These are phyloP conservation scores for Trichogramma evanescens DNA, from an alignment of 2,888 invertebrate genomes.

Conservation along the genomic window DNA sequence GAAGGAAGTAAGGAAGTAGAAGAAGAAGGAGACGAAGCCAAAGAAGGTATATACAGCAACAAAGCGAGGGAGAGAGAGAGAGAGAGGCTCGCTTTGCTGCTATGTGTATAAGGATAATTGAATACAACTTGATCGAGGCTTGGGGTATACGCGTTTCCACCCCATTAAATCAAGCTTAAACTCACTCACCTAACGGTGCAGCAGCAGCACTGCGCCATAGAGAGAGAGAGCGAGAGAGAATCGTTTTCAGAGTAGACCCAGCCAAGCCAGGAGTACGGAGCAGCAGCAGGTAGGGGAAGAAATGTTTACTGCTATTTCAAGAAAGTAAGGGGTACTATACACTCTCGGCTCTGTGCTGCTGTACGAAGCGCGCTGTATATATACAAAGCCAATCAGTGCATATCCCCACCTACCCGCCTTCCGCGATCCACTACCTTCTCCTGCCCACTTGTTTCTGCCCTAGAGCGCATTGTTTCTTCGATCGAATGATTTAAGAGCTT, in stretches of 20 bases:
- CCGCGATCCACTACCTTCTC: background rate
- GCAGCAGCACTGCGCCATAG: background rate
- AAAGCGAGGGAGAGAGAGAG: constrained; percentile 19
- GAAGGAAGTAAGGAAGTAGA: background rate
- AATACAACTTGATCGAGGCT: constrained; percentile 48
- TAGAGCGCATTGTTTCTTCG: background rate
- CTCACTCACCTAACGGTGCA: constrained; percentile 25
- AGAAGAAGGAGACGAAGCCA: constrained; percentile 1
- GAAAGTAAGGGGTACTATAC: too few species aligned
- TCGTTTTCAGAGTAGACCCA: constrained; percentile 8
- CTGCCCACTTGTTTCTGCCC: background rate
- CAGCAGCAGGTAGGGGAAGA: constrained; percentile 22
- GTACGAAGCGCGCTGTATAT: constrained; percentile 19
- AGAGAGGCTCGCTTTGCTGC: constrained; percentile 21
- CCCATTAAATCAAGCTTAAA: constrained; percentile 48
- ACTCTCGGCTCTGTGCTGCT: constrained; percentile 22
- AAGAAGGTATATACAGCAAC: constrained; percentile 7
- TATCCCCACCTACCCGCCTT: constrained; percentile 17
- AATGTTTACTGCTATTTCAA: constrained; percentile 45
- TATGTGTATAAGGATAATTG: constrained; percentile 40
- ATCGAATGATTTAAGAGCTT: too few species aligned
- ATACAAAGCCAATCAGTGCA: constrained; percentile 39
- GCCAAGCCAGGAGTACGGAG: constrained; percentile 11
- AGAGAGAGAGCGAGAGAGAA: background rate
- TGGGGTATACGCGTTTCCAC: constrained; percentile 39